phyloP scores from a whole-genome alignment of 2,797 vertebrate genomes.

The Pangasius larnaudii region DNA sequence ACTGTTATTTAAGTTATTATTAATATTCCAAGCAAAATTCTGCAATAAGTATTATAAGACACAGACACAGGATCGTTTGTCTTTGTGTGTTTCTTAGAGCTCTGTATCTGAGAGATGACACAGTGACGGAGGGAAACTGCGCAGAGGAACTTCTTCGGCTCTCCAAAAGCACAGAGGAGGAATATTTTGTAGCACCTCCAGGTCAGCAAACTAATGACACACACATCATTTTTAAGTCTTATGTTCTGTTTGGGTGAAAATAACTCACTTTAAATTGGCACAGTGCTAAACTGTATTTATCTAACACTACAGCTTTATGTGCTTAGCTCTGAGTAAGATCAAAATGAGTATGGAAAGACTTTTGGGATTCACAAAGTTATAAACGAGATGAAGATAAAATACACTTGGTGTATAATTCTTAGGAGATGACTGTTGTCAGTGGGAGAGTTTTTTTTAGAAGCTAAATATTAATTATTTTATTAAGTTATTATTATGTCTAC shows the following conservation, averaged over 20 bases:
- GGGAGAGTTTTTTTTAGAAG: too few species aligned
- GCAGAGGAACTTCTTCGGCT: conserved; percentile 82
- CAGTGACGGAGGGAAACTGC: conserved; percentile 80
- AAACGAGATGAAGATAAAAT: neutral
- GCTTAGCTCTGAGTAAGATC: neutral
- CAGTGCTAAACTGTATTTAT: too few species aligned
- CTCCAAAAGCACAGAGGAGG: conserved; percentile 82
- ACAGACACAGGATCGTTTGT: neutral
- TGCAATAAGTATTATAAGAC: neutral
- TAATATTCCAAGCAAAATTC: neutral
- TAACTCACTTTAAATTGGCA: neutral
- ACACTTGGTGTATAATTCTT: neutral
- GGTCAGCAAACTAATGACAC: conserved; percentile 70
- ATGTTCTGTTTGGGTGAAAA: neutral
- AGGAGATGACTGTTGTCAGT: too few species aligned
- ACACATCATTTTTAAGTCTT: neutral
- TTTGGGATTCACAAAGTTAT: too few species aligned
- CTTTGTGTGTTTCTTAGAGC: conserved; percentile 68
- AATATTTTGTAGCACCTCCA: conserved; percentile 94
- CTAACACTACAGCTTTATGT: neutral
- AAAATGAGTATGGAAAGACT: neutral
- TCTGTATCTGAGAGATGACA: conserved; percentile 84
- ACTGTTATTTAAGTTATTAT: neutral
- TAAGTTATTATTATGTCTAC: too few species aligned
- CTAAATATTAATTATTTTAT: neutral